Conservation (phyloP, 2,113 vertebrate species). For the Heliornis fulica region DNA sequence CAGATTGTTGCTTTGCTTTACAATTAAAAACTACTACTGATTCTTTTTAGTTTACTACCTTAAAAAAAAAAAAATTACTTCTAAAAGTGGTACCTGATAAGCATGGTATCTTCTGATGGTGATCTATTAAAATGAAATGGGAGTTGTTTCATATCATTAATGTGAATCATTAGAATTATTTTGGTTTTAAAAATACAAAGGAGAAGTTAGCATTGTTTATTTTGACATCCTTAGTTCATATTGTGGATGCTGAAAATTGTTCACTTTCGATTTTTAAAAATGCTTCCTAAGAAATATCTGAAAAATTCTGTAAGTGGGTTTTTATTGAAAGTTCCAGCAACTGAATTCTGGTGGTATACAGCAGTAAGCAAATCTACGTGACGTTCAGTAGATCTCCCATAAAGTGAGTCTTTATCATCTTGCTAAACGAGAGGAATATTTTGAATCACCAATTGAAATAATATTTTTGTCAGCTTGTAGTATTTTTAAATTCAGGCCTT, state of each 20-base stretch:
- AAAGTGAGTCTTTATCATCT: background rate
- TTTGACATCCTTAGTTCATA: background rate
- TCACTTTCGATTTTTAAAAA: background rate
- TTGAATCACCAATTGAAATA: background rate
- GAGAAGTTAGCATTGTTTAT: background rate
- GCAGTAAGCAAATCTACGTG: background rate
- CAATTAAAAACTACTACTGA: background rate
- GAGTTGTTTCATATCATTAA: background rate
- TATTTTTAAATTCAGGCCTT: background rate
- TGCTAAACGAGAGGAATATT: background rate
- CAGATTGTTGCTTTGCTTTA: background rate
- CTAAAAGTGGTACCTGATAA: rapidly evolving
- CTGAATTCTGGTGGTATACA: background rate
- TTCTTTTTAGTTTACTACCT: background rate
- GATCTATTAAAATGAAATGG: background rate
- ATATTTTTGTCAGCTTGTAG: background rate
- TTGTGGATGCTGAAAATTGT: background rate
- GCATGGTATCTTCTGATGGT: background rate
- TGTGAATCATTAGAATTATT: background rate
- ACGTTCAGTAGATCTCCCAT: background rate
- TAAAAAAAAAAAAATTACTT: background rate
- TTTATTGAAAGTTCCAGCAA: background rate
- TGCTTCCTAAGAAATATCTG: background rate
- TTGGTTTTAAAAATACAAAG: background rate
- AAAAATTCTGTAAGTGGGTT: background rate